Evolutionary conservation across 2,797 vertebrate species (phyloP), one percentile per base, ranked within the genome.

Genomic region (Cephalopachus bancanus): DNA sequence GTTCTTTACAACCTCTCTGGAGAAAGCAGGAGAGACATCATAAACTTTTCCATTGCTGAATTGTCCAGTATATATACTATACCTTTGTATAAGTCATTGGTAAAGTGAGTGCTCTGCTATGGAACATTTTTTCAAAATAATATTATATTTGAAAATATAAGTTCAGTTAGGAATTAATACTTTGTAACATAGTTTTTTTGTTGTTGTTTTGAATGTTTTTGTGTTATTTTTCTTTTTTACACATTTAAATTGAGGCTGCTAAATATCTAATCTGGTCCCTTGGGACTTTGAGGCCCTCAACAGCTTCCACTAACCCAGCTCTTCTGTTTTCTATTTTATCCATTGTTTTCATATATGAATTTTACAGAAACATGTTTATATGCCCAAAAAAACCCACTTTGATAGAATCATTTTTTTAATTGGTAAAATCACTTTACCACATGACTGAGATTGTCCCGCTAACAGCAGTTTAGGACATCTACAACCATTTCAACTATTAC

Each of bases 91-190:
- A 55, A 83, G 26, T 24, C 16, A 74, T 1, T 2, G 75, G 8
- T 24, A 93, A 78, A 67, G 3, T 1, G 92, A 92, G 4, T 53
- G 12, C 3, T 37, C 37, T 10, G 67, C 30, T 64, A 5, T 30
- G 53, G 16, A 20, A 26, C 53, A 62, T 11, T 6, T 80, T 51
- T 67, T 49, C 5, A 28, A 92, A 90, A 33, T 19, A 12, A 10
- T 11, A 14, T 88, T 81, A 64, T 59, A n/a, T 65, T 89, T 91
- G 16, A 84, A 94, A 92, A 53, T 65, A 91, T 78, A 26, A 37
- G 75, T 75, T 15, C 37, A 60, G 20, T 44, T 89, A 53, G 0
- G 10, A 74, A 74, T 37, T 33, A 15, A 71, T 60, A 71, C 4
- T 76, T 90, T 59, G 12, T 33, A 69, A 33, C 33, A 72, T 26